phyloP scores from a whole-genome alignment of 2,113 vertebrate species.

The Pomatostomus ruficeps region DNA sequence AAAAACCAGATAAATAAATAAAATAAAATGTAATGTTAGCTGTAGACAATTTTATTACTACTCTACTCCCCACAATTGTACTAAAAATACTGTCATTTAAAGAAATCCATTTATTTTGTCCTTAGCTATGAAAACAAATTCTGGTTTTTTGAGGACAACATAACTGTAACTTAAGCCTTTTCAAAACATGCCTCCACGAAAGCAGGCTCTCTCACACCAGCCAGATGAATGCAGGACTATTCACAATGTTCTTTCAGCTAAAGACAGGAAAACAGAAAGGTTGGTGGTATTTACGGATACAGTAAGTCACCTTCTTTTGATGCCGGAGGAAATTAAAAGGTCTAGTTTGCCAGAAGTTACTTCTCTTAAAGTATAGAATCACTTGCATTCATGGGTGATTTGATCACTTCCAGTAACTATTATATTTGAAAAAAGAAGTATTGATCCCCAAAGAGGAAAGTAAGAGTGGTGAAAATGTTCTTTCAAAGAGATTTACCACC shows the following conservation, averaged over 20 bases:
- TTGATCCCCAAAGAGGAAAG: not conserved
- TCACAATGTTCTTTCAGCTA: not conserved
- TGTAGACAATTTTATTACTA: constrained; percentile 44
- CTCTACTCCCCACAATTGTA: not conserved
- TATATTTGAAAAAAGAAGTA: not conserved
- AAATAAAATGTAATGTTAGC: constrained; percentile 52
- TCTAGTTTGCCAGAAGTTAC: not conserved
- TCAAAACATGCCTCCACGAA: constrained; percentile 29
- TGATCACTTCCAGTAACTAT: not conserved
- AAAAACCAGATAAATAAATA: not conserved
- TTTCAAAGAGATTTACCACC: not conserved
- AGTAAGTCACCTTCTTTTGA: not conserved
- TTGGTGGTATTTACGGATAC: not conserved
- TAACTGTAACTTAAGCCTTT: constrained; percentile 34
- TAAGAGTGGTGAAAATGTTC: not conserved
- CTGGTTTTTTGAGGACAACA: not conserved
- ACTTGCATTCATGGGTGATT: not conserved
- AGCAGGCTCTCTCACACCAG: not conserved
- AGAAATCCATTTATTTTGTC: constrained; percentile 32
- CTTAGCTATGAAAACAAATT: constrained; percentile 45
- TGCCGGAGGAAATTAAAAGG: not conserved
- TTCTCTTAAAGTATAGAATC: not conserved
- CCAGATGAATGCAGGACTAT: not conserved
- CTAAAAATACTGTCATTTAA: constrained; percentile 39
- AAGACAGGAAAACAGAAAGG: not conserved